Evolutionary conservation across 2,113 vertebrate species (phyloP), one percentile per base, ranked within the genome.

Genomic region (Scomber scombrus): DNA sequence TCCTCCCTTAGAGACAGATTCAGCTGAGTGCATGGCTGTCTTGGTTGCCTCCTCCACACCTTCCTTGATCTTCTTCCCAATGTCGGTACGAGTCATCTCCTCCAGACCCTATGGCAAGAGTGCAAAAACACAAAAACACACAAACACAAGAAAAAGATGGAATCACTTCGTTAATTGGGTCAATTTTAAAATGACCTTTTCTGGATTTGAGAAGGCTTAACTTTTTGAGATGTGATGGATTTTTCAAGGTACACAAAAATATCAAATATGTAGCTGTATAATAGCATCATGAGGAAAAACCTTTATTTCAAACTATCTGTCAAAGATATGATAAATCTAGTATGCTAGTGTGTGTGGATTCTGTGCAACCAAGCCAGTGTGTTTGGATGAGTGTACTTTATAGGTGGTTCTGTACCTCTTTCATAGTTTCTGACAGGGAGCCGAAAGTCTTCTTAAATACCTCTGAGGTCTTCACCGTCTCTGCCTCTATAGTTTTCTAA

Each of bases 401-500:
- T 57, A 71, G 26, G 13, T 56, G 21, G 56, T 12, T 29, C 14
- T 46, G 88, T 85, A 98, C 98, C 96, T 97, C 97, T 75, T 97
- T 99, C 51, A 99, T 94, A 0, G 97, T 95, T 0, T 97, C 97
- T 0, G 96, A 95, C 51, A 99, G 71, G 43, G 96, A 95, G 45
- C 87, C 97, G 0, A 99, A 77, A 18, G 97, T 98, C 93, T 97
- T 99, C 92, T 93, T 96, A 31, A 99, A 96, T 50, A 97, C 96
- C 80, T 97, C 97, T 0, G 97, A 97, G 0, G 97, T 98, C 82
- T 96, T 97, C 75, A 95, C 94, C 0, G 98, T 98, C 86, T 99
- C 97, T 0, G 97, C 97, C 55, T 99, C 98, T 1, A 99, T 99
- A 19, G 94, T 95, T 98, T 97, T 98, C 97, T 99, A 81, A 21